These are phyloP conservation scores for Heteropelma amictum DNA, from an alignment of 2,888 invertebrate genomes.

Conservation along the genomic window DNA sequence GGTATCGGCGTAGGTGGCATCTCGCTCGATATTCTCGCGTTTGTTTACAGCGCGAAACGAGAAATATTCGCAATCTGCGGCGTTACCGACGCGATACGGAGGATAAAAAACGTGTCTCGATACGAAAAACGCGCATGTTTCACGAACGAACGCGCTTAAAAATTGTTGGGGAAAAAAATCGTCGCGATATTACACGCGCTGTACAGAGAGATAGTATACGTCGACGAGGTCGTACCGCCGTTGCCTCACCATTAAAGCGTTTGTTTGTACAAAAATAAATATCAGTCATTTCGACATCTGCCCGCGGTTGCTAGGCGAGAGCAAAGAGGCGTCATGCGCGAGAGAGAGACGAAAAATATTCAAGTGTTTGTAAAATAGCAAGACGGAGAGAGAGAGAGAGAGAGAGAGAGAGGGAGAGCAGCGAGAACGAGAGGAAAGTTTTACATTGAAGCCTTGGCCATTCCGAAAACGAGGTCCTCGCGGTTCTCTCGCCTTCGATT, in stretches of 20 bases:
- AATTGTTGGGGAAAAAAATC: slow-evolving; percentile 26
- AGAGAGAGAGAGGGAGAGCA: slow-evolving; percentile 5
- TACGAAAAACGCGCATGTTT: background rate
- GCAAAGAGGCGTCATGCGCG: slow-evolving; percentile 18
- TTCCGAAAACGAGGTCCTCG: slow-evolving; percentile 46
- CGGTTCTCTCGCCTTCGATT: slow-evolving; percentile 25
- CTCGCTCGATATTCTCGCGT: background rate
- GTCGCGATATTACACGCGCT: background rate
- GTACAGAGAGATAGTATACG: slow-evolving; percentile 35
- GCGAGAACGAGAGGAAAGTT: slow-evolving; percentile 3
- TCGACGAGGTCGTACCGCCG: slow-evolving; percentile 52
- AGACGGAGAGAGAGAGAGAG: background rate
- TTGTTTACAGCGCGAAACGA: background rate
- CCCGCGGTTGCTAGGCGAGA: slow-evolving; percentile 54
- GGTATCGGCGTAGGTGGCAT: no score
- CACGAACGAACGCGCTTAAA: no score
- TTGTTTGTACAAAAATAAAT: slow-evolving; percentile 75
- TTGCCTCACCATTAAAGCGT: slow-evolving; percentile 72
- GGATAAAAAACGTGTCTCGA: background rate
- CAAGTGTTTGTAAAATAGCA: slow-evolving; percentile 8
- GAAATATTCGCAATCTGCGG: no score
- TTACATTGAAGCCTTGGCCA: slow-evolving; percentile 55
- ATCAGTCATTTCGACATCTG: slow-evolving; percentile 61
- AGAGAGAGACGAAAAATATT: slow-evolving; percentile 12
- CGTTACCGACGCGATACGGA: background rate